Conservation (phyloP, 2,797 vertebrate genomes). For the Petrocephalus schoutedeni region DNA sequence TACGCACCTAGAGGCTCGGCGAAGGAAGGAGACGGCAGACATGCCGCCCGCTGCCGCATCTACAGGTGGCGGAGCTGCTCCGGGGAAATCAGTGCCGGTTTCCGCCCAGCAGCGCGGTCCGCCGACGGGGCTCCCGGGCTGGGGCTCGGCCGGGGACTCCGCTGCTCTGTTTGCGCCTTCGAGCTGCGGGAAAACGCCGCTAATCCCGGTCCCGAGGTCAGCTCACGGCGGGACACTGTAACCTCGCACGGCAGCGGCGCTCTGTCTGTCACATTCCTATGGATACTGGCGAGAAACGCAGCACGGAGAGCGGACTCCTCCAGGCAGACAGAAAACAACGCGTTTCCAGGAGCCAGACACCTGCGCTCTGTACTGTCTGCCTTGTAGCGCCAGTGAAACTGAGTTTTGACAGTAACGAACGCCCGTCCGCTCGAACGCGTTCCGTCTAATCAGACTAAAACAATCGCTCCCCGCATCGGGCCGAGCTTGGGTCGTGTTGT, state of each 20-base stretch:
- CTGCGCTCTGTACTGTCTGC: background rate
- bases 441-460: constrained; percentile 19
- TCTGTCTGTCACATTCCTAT: background rate
- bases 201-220: background rate
- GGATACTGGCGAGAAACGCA: background rate
- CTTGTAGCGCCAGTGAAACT: background rate
- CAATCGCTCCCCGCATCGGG: constrained; percentile 15
- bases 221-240: background rate
- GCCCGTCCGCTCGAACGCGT: background rate
- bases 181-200: background rate
- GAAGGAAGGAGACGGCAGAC: constrained; percentile 52
- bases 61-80: constrained; percentile 13
- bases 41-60: constrained; percentile 37
- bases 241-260: background rate
- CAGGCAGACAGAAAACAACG: constrained; percentile 4
- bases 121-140: background rate
- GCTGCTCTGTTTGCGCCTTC: background rate
- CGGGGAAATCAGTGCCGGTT: background rate
- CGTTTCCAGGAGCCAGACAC: background rate
- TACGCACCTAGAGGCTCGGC: constrained; percentile 51
- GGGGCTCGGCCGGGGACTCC: background rate
- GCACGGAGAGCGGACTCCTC: background rate
- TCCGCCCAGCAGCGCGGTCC: background rate
- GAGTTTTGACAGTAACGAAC: background rate
- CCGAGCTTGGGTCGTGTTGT: background rate